phyloP scores from a whole-genome alignment of 2,888 invertebrate genomes.

The Apodemia hepburni region DNA sequence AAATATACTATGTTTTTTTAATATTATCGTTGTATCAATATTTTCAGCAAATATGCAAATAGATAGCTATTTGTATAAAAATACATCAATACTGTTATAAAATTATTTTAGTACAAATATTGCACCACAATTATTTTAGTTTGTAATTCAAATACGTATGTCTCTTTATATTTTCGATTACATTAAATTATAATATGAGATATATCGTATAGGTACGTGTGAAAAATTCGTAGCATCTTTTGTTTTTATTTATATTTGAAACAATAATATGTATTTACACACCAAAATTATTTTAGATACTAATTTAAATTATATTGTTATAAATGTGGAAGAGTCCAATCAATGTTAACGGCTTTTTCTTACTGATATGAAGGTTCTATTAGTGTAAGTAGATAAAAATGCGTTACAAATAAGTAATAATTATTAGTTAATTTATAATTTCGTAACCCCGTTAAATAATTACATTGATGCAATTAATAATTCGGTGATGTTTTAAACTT shows the following conservation, averaged over 20 bases:
- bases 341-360: constrained; percentile 33
- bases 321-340: constrained; percentile 30
- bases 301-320: constrained; percentile 22
- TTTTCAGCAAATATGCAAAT: neutral
- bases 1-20: neutral
- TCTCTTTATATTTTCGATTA: constrained; percentile 8
- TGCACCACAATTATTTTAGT: constrained; percentile 21
- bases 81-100: neutral
- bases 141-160: constrained; percentile 4
- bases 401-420: constrained; percentile 24
- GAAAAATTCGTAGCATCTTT: constrained; percentile 5
- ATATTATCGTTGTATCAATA: neutral
- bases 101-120: constrained; percentile 35
- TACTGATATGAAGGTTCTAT: constrained; percentile 19
- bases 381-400: constrained; percentile 25
- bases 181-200: constrained; percentile 6
- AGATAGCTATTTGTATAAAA: neutral
- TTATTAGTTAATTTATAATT: constrained; percentile 15
- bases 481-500: neutral
- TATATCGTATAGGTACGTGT: neutral
- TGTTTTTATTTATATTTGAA: constrained; percentile 3
- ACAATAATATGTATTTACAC: constrained; percentile 28
- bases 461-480: constrained; percentile 19
- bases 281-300: constrained; percentile 34
- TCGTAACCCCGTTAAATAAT: constrained; percentile 4